Evolutionary conservation across 2,888 invertebrate species (phyloP).

Genomic region (Dynastes tityus): DNA sequence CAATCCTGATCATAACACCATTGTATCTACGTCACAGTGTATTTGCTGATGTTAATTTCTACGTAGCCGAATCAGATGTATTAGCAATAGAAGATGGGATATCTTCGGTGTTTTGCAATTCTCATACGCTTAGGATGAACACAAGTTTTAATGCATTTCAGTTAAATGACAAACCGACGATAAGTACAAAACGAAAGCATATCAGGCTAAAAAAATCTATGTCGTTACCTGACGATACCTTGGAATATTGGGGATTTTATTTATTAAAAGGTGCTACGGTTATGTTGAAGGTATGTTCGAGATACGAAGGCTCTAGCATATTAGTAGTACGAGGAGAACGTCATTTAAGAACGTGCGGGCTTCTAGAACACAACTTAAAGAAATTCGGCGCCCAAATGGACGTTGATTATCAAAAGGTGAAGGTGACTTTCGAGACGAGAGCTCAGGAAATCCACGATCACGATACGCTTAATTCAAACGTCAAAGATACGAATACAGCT

Average conservation of each 20-base stretch:
- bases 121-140: constrained; percentile 85
- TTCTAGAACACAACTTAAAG: constrained; percentile 80
- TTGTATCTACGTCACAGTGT: constrained; percentile 83
- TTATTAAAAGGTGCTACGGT: constrained; percentile 85
- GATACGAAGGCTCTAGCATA: constrained; percentile 84
- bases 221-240: constrained; percentile 86
- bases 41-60: constrained; percentile 85
- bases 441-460: constrained; percentile 69
- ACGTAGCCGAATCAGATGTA: constrained; percentile 88
- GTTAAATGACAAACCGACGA: constrained; percentile 74
- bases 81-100: constrained; percentile 87
- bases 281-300: constrained; percentile 84
- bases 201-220: constrained; percentile 87
- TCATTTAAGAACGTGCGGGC: constrained; percentile 83
- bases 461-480: constrained; percentile 51
- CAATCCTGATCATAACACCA: constrained; percentile 83
- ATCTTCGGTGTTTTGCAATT: constrained; percentile 87
- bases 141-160: constrained; percentile 73
- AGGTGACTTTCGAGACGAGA: constrained; percentile 76
- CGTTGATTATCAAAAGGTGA: constrained; percentile 72
- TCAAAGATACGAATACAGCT: constrained; percentile 49
- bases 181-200: constrained; percentile 80
- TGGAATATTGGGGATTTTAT: constrained; percentile 93
- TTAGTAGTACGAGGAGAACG: constrained; percentile 87
- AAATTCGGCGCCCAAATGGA: constrained; percentile 75